Base-by-base conservation (phyloP, 2,888 invertebrate genomes). In the Rhagium mordax region DNA sequence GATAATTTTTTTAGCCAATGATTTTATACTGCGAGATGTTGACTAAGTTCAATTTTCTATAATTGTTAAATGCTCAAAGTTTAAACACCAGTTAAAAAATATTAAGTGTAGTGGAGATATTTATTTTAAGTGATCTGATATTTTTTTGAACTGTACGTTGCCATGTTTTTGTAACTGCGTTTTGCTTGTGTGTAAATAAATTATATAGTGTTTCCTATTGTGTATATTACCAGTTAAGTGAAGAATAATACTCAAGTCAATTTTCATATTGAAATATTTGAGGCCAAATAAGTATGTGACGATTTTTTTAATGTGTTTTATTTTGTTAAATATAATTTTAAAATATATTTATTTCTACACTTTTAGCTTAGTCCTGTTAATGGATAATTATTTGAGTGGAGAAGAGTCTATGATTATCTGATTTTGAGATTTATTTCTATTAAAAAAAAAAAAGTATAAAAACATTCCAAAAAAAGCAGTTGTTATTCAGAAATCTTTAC, bases 61-160 rank as follows among this genome's bases (percentile, higher is more conserved):
- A 24, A 76, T 75, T 74, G 77, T 77, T 70, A 77, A 79, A 82
- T 81, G 82, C 82, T 82, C 82, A 82, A 82, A 81, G 79, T 76
- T 79, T 79, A 78, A 79, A 79, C 77, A 81, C 77, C 81, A 80
- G 76, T 74, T 78, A 70, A 71, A 59, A 66, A 48, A 60, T 51
- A 66, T 71, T 68, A 53, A 69, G 74, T 74, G 75, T 74, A 70
- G 69, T 24, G 72, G 53, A 71, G 64, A 68, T 66, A 64, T 72
- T 65, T 68, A 57, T 64, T 57, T 59, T 67, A 72, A 77, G 75
- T 75, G 75, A 77, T 77, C 77, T 77, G 77, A 77, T 73, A 55
- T 57, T 65, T 65, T 59, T 29, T 65, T 48, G 65, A 41, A 67
- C 67, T 67, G 47, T 66, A 67, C 55, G 67, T 67, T 67, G 67